Percentiles rank a stretch among this genome's conserved stretches.
phyloP scores from a whole-genome alignment of 53 echinoderm and acorn worm species.

The Actinopyga echinites region DNA sequence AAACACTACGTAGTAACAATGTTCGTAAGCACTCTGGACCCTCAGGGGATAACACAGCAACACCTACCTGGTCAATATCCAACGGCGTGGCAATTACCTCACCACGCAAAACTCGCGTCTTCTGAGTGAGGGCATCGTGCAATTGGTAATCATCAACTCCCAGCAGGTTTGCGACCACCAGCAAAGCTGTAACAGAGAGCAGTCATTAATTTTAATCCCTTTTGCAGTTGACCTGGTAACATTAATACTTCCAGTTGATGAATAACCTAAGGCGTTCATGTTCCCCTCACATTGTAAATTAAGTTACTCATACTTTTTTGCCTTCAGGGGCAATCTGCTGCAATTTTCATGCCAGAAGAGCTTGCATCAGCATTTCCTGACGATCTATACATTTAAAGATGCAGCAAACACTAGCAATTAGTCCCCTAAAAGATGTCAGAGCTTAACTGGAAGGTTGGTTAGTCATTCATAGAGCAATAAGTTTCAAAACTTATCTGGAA shows the following conservation, averaged over 20 bases:
- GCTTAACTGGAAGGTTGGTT: no score
- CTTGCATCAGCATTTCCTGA: no score
- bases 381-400: no score
- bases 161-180: constrained; percentile 73
- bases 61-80: constrained; percentile 30
- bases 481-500: not conserved
- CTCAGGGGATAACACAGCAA: not conserved
- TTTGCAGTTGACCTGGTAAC: not conserved
- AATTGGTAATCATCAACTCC: constrained; percentile 92
- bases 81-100: constrained; percentile 90
- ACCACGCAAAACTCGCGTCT: constrained; percentile 80
- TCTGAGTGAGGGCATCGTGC: constrained; percentile 85
- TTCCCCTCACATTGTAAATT: no score
- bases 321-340: not conserved
- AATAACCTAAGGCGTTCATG: no score
- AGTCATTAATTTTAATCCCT: not conserved
- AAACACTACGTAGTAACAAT: no score
- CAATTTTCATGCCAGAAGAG: not conserved
- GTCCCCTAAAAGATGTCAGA: no score
- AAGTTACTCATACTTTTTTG: not conserved
- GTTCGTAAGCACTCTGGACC: not conserved
- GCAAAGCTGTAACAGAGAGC: constrained; percentile 48
- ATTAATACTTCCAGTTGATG: not conserved
- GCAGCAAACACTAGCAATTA: no score
- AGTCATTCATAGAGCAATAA: no score